Evolutionary conservation across 2,797 vertebrate genomes (phyloP), one percentile per base, ranked within the genome.

Genomic region (Spatula clypeata): DNA sequence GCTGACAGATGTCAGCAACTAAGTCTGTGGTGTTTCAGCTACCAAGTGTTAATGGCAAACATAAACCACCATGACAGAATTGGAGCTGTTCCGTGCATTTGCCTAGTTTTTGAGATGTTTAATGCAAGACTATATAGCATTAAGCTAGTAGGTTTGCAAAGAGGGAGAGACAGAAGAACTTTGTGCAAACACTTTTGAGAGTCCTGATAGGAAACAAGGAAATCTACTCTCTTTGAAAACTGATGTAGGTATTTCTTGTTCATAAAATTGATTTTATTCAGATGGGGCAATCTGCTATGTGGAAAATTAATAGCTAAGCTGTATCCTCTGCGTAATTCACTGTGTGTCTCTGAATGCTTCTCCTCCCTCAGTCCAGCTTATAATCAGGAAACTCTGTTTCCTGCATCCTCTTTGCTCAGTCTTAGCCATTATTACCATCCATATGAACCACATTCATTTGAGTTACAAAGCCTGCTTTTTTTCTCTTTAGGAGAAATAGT

Each of bases 331-430:
- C 45, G 27, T 9, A 64, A 0, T 64, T 88, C 20, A 7, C 19
- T 57, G 45, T 34, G 24, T 40, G 32, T 65, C 13, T 86, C 27
- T 31, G 49, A 45, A 26, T n/a, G 31, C 6, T 77, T 8, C 23
- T n/a, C 13, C 76, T 80, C 34, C 26, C 42, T 12, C n/a, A 40
- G 1, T 1, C 3, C 64, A 45, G 0, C 0, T 61, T 61, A 26
- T 61, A 61, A 38, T 26, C 17, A 24, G 29, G 24, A 71, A 86
- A 86, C 79, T 36, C 23, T 65, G 3, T 73, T 73, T 88, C 70
- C 42, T 44, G 42, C 23, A 70, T 12, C 5, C 8, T 44, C 21
- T 69, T 49, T 80, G 26, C 16, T 44, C 64, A 66, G 38, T 18
- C 6, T 69, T 57, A 31, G 11, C 27, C 6, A 6, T 70, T 72